A percentile compares a stretch with the other conserved stretches of the same genome.
Evolutionary conservation across 2,888 invertebrate species (phyloP).

Genomic region (Dusona sp.): DNA sequence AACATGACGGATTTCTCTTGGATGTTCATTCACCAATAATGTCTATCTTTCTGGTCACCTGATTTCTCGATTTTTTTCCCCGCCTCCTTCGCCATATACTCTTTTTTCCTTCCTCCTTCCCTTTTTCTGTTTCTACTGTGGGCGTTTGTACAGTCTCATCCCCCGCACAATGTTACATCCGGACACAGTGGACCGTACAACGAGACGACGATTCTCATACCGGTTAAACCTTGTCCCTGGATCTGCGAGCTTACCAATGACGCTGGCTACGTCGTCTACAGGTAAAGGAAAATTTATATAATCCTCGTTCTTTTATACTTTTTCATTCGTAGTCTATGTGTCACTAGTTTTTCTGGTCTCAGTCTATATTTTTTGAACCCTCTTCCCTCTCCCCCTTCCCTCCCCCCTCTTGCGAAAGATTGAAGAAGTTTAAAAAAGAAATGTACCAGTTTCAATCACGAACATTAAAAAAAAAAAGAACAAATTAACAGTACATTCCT

Average conservation of each 20-base stretch:
- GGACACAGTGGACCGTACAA: constrained; percentile 79
- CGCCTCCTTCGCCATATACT: neutral
- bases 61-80: constrained; percentile 18
- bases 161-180: constrained; percentile 75
- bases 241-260: constrained; percentile 97
- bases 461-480: no score
- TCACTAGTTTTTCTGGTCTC: neutral
- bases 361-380: neutral
- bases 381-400: neutral
- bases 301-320: constrained; percentile 8
- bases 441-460: neutral
- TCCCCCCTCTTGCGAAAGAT: neutral
- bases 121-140: neutral
- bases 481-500: neutral
- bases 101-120: neutral
- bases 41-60: constrained; percentile 26
- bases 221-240: constrained; percentile 90
- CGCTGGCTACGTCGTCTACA: constrained; percentile 97
- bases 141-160: constrained; percentile 70
- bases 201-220: constrained; percentile 80
- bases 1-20: constrained; percentile 23
- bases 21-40: constrained; percentile 30
- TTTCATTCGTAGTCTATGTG: neutral
- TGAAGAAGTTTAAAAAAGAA: neutral
- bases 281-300: constrained; percentile 71